Base-by-base conservation (phyloP, 2,797 vertebrate genomes). In the Melanotaenia maccullochi region DNA sequence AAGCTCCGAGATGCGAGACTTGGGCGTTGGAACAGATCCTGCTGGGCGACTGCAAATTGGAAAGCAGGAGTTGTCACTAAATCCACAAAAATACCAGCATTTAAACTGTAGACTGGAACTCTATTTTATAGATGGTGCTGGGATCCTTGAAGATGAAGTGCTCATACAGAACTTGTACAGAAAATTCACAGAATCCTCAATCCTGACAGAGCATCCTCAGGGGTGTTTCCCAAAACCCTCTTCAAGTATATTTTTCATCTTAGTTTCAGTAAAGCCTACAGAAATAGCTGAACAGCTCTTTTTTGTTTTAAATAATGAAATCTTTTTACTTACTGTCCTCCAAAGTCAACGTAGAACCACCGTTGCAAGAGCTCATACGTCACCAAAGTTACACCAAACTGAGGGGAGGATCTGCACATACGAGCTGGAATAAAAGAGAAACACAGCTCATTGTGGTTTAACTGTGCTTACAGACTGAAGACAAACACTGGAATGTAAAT, bases 271-370 rank as follows among this genome's bases (percentile, higher is more conserved):
- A 33, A 57, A 44, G 18, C 20, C n/a, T 4, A 9, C 9, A 56
- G 2, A 56, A 30, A 66, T 9, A 33, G 8, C 9, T 25, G 22
- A 24, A 24, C 24, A 24, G 4, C 12, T 54, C 12, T 6, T 33
- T 16, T 16, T 24, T 58, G 33, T 6, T 38, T 38, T 38, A 9
- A 38, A 44, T 18, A 44, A 44, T 18, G 14, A 44, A 1, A 7
- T 47, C 20, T 47, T 38, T 28, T 56, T 8, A 94, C 97, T 97
- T 95, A 99, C 98, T 94, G 94, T 95, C 97, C 97, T 84, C 98
- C 98, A 79, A 99, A 99, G 89, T 99, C 97, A 14, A 99, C 38
- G 51, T 97, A 96, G 79, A 99, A 94, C 97, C 98, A 99, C 77
- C 96, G 91, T 95, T 99, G 98, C 62, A 99, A 88, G 68, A 99